Base-by-base conservation (phyloP, 2,888 invertebrate species). In the Acanthosepion lycidas region DNA sequence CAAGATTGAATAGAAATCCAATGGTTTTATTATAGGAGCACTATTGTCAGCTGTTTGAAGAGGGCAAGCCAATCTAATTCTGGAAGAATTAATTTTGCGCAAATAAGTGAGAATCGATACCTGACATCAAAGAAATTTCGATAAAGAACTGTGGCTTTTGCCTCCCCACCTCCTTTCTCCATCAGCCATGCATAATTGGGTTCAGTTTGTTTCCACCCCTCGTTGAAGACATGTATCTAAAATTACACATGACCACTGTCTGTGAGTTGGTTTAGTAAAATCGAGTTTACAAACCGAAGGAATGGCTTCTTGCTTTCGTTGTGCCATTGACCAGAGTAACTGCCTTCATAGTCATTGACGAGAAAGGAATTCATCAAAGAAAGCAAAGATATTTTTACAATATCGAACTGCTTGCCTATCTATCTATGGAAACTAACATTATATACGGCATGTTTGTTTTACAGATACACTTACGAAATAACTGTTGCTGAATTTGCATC, bases 1-100 rank as follows among this genome's bases (percentile, higher is more conserved):
- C n/a, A 78, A 78, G 78, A 78, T 78, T 78, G n/a, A 78, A 78
- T 78, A 78, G 78, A 78, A 78, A 78, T 78, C 78, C 78, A 78
- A n/a, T n/a, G 78, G n/a, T 33, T 42, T 78, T 78, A 78, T 78
- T 78, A n/a, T 78, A 18, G 78, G 78, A n/a, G 18, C 78, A 78
- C 78, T 78, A 78, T 78, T 78, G 78, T 78, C 78, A 78, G 78
- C 78, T 78, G 78, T 78, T 78, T 78, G 78, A 78, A 78, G 78
- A 78, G 78, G 78, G 78, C n/a, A 78, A n/a, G 78, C 78, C 78
- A 78, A 78, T 78, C 78, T 78, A 78, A 78, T 78, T 78, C 78
- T 78, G 78, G 78, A 33, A 78, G n/a, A 78, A 78, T 78, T 78
- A 78, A 78, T 78, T 78, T 78, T n/a, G 78, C 78, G 78, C 78